phyloP scores from a whole-genome alignment of 2,797 vertebrate genomes.

The Rhincodon typus region DNA sequence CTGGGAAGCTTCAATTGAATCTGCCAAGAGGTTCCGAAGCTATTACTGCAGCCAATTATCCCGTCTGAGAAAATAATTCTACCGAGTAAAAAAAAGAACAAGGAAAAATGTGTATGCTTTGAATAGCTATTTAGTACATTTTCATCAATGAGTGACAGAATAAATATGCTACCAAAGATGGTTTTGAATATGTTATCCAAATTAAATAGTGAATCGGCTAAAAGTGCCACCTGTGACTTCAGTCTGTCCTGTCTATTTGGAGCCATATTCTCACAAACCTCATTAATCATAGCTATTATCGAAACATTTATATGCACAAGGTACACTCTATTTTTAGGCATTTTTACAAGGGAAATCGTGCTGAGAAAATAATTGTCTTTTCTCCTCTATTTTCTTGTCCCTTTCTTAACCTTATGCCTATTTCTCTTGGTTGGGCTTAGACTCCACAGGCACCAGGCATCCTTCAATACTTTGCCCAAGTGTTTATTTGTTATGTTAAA shows the following conservation, averaged over 20 bases:
- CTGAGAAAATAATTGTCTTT: not conserved
- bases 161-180: not conserved
- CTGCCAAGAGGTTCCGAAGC: not conserved
- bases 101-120: not conserved
- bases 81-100: not conserved
- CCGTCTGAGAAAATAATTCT: not conserved
- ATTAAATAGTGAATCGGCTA: slow-evolving; percentile 24
- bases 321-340: not conserved
- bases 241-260: not conserved
- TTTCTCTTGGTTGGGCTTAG: not conserved
- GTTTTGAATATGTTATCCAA: slow-evolving; percentile 34
- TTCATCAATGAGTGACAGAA: slow-evolving; percentile 20
- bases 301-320: slow-evolving; percentile 12
- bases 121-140: slow-evolving; percentile 18
- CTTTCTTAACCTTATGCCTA: not conserved
- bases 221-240: slow-evolving; percentile 31
- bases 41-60: slow-evolving; percentile 6
- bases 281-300: slow-evolving; percentile 32
- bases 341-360: not conserved
- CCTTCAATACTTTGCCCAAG: not conserved
- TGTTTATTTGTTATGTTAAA: not conserved
- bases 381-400: not conserved
- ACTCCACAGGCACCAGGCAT: not conserved
- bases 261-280: slow-evolving; percentile 30
- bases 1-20: not conserved